These are phyloP conservation scores for Harmothoe impar DNA, from an alignment of 2,888 invertebrate genomes.

Conservation along the genomic window DNA sequence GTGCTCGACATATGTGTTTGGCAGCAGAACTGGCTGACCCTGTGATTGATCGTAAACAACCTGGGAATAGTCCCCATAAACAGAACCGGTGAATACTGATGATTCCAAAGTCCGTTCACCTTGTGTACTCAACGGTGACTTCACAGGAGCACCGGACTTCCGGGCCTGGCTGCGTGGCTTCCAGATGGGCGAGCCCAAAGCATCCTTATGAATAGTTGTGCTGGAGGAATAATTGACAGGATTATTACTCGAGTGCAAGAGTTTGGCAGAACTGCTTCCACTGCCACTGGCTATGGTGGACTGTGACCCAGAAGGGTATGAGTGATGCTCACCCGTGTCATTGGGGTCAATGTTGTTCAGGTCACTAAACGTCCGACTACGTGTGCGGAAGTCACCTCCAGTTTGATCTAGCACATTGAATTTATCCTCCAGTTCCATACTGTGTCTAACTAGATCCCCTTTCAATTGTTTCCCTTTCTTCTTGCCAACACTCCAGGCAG, in stretches of 20 bases:
- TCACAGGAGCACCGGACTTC: not conserved
- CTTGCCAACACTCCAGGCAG: constrained; percentile 60
- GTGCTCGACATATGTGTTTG: constrained; percentile 63
- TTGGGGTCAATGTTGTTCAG: constrained; percentile 82
- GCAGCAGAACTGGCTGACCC: constrained; percentile 62
- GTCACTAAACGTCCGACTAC: constrained; percentile 96
- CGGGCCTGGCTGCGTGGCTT: constrained; percentile 89
- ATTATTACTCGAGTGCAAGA: constrained; percentile 96
- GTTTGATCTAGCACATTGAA: constrained; percentile 74
- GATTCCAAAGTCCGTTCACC: constrained; percentile 63
- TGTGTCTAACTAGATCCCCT: constrained; percentile 76
- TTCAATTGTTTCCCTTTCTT: constrained; percentile 64
- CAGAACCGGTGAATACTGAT: constrained; percentile 66
- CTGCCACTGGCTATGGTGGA: constrained; percentile 74
- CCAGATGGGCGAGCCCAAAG: constrained; percentile 98
- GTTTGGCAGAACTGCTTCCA: constrained; percentile 86
- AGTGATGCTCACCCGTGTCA: constrained; percentile 72
- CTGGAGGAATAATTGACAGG: constrained; percentile 94
- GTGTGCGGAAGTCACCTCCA: constrained; percentile 87
- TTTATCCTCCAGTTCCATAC: constrained; percentile 89
- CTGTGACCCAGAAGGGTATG: constrained; percentile 66
- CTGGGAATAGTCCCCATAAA: constrained; percentile 71
- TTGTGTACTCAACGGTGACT: constrained; percentile 51
- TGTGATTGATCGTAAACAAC: constrained; percentile 71
- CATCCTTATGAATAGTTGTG: constrained; percentile 74